Conservation (phyloP, 1,140 invertebrate species). For the Saxidomus purpurata region DNA sequence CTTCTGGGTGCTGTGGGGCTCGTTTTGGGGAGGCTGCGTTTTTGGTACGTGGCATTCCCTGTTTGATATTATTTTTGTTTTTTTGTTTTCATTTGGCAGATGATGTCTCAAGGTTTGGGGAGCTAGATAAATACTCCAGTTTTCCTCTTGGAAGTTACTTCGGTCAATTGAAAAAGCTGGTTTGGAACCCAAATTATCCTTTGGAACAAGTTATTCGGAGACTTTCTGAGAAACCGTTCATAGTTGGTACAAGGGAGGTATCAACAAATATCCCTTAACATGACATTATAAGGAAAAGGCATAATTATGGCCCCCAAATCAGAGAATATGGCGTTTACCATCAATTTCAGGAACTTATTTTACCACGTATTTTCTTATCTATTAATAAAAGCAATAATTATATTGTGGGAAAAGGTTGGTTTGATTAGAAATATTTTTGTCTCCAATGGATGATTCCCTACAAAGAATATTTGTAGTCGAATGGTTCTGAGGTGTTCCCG, state of each 20-base stretch:
- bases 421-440: too few species aligned
- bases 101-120: conserved; percentile 85
- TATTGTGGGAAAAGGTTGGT: neutral
- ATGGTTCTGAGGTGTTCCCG: too few species aligned
- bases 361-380: neutral
- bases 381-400: neutral
- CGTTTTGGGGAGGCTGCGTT: too few species aligned
- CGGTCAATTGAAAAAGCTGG: conserved; percentile 82
- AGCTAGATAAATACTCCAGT: conserved; percentile 83
- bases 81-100: conserved; percentile 85
- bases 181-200: conserved; percentile 75
- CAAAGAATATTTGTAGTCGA: too few species aligned
- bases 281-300: conserved; percentile 39
- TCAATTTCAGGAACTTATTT: conserved; percentile 45
- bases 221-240: conserved; percentile 74
- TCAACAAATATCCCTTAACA: neutral
- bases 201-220: conserved; percentile 80
- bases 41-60: too few species aligned
- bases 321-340: neutral
- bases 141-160: conserved; percentile 87
- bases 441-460: too few species aligned
- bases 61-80: too few species aligned
- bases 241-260: neutral
- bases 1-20: too few species aligned
- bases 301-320: conserved; percentile 38